These are phyloP conservation scores for Semaprochilodus insignis DNA, from an alignment of 2,797 vertebrate species.

Conservation along the genomic window DNA sequence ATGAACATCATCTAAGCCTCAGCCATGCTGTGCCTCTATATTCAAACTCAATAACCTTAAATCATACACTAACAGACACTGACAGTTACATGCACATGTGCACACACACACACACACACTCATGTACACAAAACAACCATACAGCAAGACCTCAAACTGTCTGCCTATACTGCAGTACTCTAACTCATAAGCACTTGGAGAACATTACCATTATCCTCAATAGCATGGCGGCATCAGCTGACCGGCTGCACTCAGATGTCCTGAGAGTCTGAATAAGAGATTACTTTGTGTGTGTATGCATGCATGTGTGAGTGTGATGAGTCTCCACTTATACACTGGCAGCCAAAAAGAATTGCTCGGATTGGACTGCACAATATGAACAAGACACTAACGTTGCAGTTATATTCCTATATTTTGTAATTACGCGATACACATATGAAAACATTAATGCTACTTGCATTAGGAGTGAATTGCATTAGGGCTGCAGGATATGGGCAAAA, in stretches of 20 bases:
- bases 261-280: slow-evolving; percentile 45
- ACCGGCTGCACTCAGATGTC: slow-evolving; percentile 42
- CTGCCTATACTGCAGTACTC: slow-evolving; percentile 33
- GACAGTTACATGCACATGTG: slow-evolving; percentile 30
- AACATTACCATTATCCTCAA: slow-evolving; percentile 37
- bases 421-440: neutral
- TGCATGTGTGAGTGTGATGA: neutral
- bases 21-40: slow-evolving; percentile 57
- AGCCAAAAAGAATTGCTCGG: neutral
- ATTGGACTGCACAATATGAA: neutral
- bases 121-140: slow-evolving; percentile 41
- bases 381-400: neutral
- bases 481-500: no score
- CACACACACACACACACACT: slow-evolving; percentile 19
- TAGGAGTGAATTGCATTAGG: no score
- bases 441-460: no score
- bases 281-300: slow-evolving; percentile 23
- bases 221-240: slow-evolving; percentile 50
- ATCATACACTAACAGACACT: slow-evolving; percentile 40
- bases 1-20: slow-evolving; percentile 50
- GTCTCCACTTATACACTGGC: slow-evolving; percentile 1
- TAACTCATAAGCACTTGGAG: slow-evolving; percentile 28
- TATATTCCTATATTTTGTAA: neutral
- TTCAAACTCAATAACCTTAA: slow-evolving; percentile 39
- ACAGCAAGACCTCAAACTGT: slow-evolving; percentile 50